These are phyloP conservation scores for Acanthis flammea DNA, from an alignment of 2,797 vertebrate species.

Conservation along the genomic window DNA sequence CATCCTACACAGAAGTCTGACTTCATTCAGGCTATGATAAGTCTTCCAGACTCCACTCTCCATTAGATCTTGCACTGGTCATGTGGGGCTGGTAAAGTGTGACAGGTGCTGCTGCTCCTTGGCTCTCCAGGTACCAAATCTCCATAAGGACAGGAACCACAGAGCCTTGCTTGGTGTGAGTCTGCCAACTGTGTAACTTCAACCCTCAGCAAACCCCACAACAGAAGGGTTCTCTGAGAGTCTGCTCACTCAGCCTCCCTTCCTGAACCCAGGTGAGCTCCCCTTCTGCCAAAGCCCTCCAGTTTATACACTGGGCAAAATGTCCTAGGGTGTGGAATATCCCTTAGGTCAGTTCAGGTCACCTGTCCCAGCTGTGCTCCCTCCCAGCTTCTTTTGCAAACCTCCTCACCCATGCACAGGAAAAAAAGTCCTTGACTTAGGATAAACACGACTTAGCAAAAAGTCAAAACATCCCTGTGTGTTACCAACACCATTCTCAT, in stretches of 20 bases:
- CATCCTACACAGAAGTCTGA: rapidly evolving
- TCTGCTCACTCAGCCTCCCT: rapidly evolving
- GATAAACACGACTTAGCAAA: not conserved
- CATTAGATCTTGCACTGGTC: not conserved
- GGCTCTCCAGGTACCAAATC: not conserved
- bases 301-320: not conserved
- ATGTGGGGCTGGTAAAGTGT: not conserved
- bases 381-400: not conserved
- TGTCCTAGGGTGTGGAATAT: not conserved
- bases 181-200: not conserved
- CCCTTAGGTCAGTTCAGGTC: not conserved
- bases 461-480: not conserved
- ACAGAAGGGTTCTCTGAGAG: not conserved
- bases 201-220: not conserved
- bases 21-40: rapidly evolving
- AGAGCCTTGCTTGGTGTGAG: too few relatives aligned
- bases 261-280: not conserved
- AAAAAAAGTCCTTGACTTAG: not conserved
- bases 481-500: not conserved
- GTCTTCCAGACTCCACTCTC: too few relatives aligned
- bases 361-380: not conserved
- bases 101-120: not conserved
- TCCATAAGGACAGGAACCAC: not conserved
- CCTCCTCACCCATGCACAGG: not conserved
- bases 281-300: not conserved